Base-by-base conservation (phyloP, 2,888 invertebrate genomes). In the Hirtodrosophila cameraria region DNA sequence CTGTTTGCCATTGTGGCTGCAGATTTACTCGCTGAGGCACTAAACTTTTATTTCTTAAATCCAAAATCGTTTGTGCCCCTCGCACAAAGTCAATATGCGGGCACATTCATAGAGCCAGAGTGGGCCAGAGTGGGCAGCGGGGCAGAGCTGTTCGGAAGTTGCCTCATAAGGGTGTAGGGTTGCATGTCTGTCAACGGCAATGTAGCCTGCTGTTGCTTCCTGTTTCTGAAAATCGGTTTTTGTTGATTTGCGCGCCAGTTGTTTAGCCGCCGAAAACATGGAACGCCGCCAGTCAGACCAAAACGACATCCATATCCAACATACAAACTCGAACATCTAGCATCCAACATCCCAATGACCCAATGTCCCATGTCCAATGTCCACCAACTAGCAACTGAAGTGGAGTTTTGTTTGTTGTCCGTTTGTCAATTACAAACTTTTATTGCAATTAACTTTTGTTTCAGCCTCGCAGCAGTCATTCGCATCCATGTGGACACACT, bases 391-490 rank as follows among this genome's bases (percentile, higher is more conserved):
- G 64, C 63, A 63, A 63, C 61, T 72, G 70, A 61, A 76, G 75
- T 70, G 80, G 78, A 72, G 75, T 71, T 75, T 83, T 77, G 79
- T 83, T 77, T 79, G 83, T 83, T 85, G 86, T 85, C 85, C 87
- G 81, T 82, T 86, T 86, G 87, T 87, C 81, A 87, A 87, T 87
- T 86, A 84, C 82, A 86, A 86, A 86, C 82, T 86, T 86, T 87
- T 86, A 87, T 87, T 86, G 83, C 84, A 81, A 86, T 86, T 86
- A 86, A 86, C 85, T 86, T 81, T 77, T 85, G 83, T 84, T 82
- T 81, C 78, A 60, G 71, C 66, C 80, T 73, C 75, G 43, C 66
- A 76, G 77, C 74, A 68, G 73, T 62, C 73, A 53, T 33, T 53
- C 45, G 31, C 49, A 54, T 41, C 55, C 55, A 59, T 64, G 54